Percentiles rank a stretch among this genome's conserved stretches.
Conservation (phyloP, 2,113 vertebrate species). For the Tricholaema leucomelas region DNA sequence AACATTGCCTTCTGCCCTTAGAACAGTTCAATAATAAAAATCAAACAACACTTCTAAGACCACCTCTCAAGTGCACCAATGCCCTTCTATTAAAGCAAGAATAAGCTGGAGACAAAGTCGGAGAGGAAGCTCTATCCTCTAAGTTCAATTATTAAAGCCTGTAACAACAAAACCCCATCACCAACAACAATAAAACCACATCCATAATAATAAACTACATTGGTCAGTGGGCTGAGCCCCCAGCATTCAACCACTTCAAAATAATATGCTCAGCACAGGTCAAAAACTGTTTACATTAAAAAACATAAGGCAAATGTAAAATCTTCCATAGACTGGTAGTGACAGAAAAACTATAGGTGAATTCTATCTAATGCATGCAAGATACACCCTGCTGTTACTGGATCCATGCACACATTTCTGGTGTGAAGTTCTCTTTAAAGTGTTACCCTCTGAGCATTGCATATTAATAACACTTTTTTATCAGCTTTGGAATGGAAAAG, state of each 20-base stretch:
- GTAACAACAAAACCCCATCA: background rate
- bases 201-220: background rate
- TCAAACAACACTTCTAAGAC: background rate
- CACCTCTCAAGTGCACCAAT: background rate
- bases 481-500: constrained; percentile 37
- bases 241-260: background rate
- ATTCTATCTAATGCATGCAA: background rate
- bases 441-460: background rate
- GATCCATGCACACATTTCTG: background rate
- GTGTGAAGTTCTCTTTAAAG: background rate
- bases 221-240: background rate
- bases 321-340: background rate
- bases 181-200: background rate
- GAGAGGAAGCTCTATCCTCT: background rate
- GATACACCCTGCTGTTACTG: background rate
- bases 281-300: background rate
- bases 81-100: background rate
- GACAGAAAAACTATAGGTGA: background rate
- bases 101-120: background rate
- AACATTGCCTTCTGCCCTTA: background rate
- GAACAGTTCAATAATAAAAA: background rate
- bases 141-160: background rate
- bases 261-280: background rate
- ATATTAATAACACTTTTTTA: constrained; percentile 22
- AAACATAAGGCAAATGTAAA: background rate